Evolutionary conservation across 2,113 vertebrate species (phyloP).

Genomic region (Oncorhynchus masou): DNA sequence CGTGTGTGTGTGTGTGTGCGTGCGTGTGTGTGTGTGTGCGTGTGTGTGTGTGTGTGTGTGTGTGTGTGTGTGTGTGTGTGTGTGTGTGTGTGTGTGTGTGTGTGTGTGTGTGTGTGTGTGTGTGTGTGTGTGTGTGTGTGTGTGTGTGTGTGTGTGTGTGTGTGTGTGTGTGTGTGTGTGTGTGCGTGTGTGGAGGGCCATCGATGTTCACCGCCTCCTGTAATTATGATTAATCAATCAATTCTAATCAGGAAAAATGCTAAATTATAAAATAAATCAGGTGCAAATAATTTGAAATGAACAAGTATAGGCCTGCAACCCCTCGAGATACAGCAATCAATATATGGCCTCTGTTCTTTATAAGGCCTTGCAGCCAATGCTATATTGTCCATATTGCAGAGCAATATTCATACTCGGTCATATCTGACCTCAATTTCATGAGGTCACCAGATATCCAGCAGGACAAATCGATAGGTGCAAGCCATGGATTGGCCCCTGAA

Average conservation of each 20-base stretch:
- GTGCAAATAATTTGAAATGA: not conserved
- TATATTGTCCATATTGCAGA: not conserved
- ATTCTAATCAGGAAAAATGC: not conserved
- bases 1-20: too few relatives aligned
- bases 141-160: too few relatives aligned
- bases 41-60: not conserved
- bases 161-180: too few relatives aligned
- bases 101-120: not conserved
- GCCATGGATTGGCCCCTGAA: not conserved
- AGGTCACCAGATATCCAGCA: not conserved
- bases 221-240: not conserved
- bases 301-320: too few relatives aligned
- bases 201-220: not conserved
- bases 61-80: too few relatives aligned
- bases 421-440: not conserved
- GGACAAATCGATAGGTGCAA: not conserved
- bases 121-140: not conserved
- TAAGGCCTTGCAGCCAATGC: not conserved
- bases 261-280: not conserved
- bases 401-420: not conserved
- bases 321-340: too few relatives aligned
- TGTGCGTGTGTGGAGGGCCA: not conserved
- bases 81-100: not conserved
- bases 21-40: too few relatives aligned
- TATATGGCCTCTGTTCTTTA: too few relatives aligned